Conservation (phyloP, 2,888 invertebrate genomes). For the Stenichneumon culpator region DNA sequence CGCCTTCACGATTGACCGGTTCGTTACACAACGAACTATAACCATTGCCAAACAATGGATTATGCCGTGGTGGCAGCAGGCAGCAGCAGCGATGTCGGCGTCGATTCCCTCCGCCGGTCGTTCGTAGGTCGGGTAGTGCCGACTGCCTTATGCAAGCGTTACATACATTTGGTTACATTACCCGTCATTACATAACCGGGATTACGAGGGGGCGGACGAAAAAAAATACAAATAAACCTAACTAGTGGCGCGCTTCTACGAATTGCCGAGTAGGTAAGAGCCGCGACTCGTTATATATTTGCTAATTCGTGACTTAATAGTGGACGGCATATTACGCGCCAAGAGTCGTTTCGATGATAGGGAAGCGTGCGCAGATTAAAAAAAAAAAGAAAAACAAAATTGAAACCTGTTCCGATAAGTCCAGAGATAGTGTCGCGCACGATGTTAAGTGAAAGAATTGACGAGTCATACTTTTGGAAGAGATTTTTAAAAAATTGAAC, state of each 20-base stretch:
- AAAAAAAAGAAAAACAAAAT: background rate
- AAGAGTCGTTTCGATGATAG: constrained; percentile 38
- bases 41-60: constrained; percentile 83
- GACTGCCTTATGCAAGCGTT: constrained; percentile 82
- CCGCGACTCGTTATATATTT: constrained; percentile 54
- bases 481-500: too few relatives aligned
- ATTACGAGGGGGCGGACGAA: constrained; percentile 79
- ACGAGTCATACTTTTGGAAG: background rate
- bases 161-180: constrained; percentile 85
- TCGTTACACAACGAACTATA: constrained; percentile 80
- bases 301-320: constrained; percentile 50
- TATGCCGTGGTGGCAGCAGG: constrained; percentile 74
- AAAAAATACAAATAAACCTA: constrained; percentile 33
- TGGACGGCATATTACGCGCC: constrained; percentile 36
- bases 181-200: constrained; percentile 80
- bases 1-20: constrained; percentile 77
- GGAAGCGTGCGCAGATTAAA: constrained; percentile 10
- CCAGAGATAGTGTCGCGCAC: background rate
- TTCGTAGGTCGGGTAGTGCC: constrained; percentile 73
- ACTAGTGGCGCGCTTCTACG: constrained; percentile 33
- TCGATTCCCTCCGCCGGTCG: constrained; percentile 23
- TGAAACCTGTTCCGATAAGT: constrained; percentile 45
- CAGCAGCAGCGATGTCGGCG: constrained; percentile 60
- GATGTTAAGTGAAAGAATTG: background rate
- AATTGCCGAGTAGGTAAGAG: constrained; percentile 27